These are phyloP conservation scores for Scolopax mira DNA, from an alignment of 2,113 vertebrate genomes.

Conservation along the genomic window DNA sequence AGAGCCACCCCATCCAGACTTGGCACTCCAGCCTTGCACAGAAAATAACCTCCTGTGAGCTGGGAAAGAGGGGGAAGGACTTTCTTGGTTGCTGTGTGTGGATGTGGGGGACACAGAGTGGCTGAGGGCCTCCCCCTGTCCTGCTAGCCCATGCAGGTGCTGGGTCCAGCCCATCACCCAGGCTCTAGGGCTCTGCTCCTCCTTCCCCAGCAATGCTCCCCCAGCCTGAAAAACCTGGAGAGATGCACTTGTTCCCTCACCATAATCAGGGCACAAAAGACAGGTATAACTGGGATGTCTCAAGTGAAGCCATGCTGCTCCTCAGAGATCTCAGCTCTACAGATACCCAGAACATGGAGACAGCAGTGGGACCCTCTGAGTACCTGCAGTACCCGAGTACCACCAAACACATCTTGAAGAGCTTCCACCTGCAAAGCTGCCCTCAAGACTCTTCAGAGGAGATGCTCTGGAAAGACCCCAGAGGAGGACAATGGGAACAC, in stretches of 20 bases:
- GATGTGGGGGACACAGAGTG: too few species aligned
- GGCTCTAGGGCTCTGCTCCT: background rate
- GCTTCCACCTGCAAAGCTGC: background rate
- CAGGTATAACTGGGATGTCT: background rate
- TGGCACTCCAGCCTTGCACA: background rate
- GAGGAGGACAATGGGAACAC: accelerated
- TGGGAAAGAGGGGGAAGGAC: background rate
- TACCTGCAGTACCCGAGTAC: too few species aligned
- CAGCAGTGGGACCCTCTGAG: background rate
- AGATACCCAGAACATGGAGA: accelerated
- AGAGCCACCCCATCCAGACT: background rate
- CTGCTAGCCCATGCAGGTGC: background rate
- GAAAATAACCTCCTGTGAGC: background rate
- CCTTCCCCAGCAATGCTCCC: background rate
- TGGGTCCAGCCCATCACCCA: background rate
- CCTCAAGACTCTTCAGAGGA: background rate
- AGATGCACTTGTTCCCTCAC: background rate
- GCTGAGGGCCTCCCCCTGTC: accelerated
- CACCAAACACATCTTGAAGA: background rate
- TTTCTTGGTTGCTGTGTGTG: background rate
- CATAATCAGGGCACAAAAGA: background rate
- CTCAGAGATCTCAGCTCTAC: background rate
- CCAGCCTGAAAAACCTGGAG: background rate
- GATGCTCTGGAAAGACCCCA: background rate
- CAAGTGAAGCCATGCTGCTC: background rate